Percentiles rank a stretch among this genome's conserved stretches.
These are phyloP conservation scores for Hyposoter didymator DNA, from an alignment of 2,888 invertebrate species.

Conservation along the genomic window DNA sequence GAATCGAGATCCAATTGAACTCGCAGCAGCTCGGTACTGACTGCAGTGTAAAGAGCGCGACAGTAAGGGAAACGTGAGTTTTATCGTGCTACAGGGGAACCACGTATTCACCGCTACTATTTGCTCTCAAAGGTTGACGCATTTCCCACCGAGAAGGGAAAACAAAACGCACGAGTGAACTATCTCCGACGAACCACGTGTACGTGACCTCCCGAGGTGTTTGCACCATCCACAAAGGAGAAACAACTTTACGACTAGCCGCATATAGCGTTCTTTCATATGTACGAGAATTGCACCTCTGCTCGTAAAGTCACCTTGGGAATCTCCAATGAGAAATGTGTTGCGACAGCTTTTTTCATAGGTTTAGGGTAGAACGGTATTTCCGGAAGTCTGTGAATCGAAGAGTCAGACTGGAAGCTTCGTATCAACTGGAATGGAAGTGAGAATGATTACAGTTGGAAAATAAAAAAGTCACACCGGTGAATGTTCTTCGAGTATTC, in stretches of 20 bases:
- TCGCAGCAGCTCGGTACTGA: neutral
- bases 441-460: neutral
- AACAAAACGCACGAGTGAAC: conserved; percentile 29
- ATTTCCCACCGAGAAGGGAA: conserved; percentile 13
- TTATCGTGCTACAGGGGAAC: conserved; percentile 15
- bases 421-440: neutral
- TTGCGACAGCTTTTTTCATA: conserved; percentile 39
- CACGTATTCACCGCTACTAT: conserved; percentile 18
- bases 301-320: conserved; percentile 36
- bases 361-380: neutral
- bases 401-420: neutral
- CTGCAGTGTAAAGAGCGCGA: conserved; percentile 8
- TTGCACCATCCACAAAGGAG: conserved; percentile 18
- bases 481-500: neutral
- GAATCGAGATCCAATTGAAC: conserved; percentile 26
- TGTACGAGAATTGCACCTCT: conserved; percentile 39
- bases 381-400: neutral
- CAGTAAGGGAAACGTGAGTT: conserved; percentile 4
- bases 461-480: conserved; percentile 2
- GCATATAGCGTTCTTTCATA: conserved; percentile 27
- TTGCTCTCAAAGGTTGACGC: conserved; percentile 32
- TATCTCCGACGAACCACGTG: conserved; percentile 7
- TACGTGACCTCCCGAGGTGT: conserved; percentile 41
- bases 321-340: conserved; percentile 35
- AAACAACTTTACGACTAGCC: conserved; percentile 40